Percentiles rank a stretch among this genome's conserved stretches.
These are phyloP conservation scores for Catharus fuscescens DNA, from an alignment of 2,113 vertebrate genomes.

Conservation along the genomic window DNA sequence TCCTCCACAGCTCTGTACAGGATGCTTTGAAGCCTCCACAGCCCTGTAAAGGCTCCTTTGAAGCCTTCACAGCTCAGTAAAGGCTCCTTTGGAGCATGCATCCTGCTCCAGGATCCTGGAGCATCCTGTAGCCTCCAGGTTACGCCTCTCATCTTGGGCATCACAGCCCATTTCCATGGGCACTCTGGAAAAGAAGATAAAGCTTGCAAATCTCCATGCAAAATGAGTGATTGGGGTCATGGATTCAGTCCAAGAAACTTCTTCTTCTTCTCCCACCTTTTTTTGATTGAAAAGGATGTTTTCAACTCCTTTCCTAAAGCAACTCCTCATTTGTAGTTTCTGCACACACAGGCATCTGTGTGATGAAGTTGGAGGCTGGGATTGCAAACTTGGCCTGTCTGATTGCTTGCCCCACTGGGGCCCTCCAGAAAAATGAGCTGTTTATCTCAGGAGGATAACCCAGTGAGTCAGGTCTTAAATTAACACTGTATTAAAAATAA, in stretches of 20 bases:
- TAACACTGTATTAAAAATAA: constrained; percentile 70
- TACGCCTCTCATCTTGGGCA: not conserved
- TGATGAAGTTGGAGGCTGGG: constrained; percentile 31
- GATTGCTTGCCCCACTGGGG: constrained; percentile 28
- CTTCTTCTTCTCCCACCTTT: not conserved
- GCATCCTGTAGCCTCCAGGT: not conserved
- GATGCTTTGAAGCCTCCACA: not conserved
- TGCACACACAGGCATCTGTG: constrained; percentile 29
- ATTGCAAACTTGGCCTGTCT: constrained; percentile 45
- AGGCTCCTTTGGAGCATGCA: not conserved
- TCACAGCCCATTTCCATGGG: not conserved
- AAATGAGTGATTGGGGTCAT: not conserved
- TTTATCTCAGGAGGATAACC: constrained; percentile 66
- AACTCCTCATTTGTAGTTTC: constrained; percentile 42
- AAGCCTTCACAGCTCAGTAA: not conserved
- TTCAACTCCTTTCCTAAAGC: not conserved
- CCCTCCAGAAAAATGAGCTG: constrained; percentile 66
- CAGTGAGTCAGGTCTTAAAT: constrained; percentile 69
- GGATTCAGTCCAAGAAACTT: not conserved
- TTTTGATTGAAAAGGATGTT: not conserved
- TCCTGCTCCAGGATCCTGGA: not conserved
- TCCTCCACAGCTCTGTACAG: not conserved
- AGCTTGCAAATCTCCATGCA: not conserved
- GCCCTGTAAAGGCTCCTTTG: not conserved
- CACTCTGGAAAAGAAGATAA: not conserved